phyloP scores from a whole-genome alignment of 37 sponge, comb jelly and placozoan genomes.

The Ianthella basta region DNA sequence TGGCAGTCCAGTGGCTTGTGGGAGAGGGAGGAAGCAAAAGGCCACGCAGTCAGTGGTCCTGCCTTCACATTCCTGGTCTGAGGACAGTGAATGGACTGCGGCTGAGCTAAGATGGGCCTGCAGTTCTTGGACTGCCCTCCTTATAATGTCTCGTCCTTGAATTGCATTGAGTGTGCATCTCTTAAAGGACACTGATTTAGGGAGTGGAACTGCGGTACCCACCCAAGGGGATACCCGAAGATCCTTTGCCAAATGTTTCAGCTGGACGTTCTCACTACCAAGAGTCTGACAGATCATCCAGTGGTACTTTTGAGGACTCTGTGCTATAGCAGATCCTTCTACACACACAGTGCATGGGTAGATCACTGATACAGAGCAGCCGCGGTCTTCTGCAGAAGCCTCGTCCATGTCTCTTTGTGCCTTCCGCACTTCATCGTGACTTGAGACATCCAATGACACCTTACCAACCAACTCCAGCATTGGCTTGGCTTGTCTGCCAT shows the following conservation, averaged over 20 bases:
- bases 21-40: constrained; percentile 89
- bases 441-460: too few relatives aligned
- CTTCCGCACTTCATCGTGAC: too few relatives aligned
- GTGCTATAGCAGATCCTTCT: too few relatives aligned
- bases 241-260: constrained; percentile 15
- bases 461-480: too few relatives aligned
- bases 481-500: too few relatives aligned
- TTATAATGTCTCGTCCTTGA: not conserved
- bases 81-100: too few relatives aligned
- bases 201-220: constrained; percentile 64
- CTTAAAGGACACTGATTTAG: not conserved
- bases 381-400: too few relatives aligned
- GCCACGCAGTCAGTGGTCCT: constrained; percentile 41
- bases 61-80: not conserved
- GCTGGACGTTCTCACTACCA: constrained; percentile 31
- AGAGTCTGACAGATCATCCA: constrained; percentile 71
- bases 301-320: not conserved
- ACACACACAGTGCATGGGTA: too few relatives aligned
- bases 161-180: too few relatives aligned
- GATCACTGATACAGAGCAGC: too few relatives aligned
- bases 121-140: not conserved
- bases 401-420: too few relatives aligned
- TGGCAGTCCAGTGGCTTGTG: constrained; percentile 56
- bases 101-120: not conserved
- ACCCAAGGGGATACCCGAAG: constrained; percentile 64